Evolutionary conservation across 1,140 invertebrate genomes (phyloP), one percentile per base, ranked within the genome.

Genomic region (Polypedilum vanderplanki): DNA sequence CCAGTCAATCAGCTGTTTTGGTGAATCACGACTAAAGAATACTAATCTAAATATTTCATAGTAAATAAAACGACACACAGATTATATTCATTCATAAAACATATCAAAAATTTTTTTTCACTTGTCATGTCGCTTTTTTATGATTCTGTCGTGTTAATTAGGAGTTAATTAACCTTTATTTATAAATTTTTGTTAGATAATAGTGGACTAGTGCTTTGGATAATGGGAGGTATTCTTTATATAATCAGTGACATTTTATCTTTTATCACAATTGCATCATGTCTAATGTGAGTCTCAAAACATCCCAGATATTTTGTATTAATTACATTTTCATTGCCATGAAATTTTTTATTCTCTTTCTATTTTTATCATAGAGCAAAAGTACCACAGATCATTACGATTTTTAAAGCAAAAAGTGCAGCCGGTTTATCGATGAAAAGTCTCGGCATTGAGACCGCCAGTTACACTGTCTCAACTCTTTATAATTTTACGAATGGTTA

Each of bases 401-500:
- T 90, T 75, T 75, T 86, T 15, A 83, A 83, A 76, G 79, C 86
- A 46, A 85, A 89, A 82, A 86, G 85, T 75, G 85, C 87, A 15
- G 83, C 83, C 77, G 88, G 88, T 76, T 85, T 88, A 22, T 88
- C 65, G 18, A 20, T 70, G 20, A 70, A 70, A 70, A 9, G 17
- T 18, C 65, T 70, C n/a, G 18, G 17, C 65, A 70, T 70, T 18
- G 65, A 70, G 10, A 70, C 20, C 4, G 18, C 76, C 79, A 90
- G 89, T 79, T 90, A 90, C 76, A 88, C 88, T 18, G 85, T 90
- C 75, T 89, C 87, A 84, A 85, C 88, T 74, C 87, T 86, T 76
- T 91, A 91, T 77, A 90, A 90, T 79, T 90, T 85, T 78, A 84
- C 83, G 8, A 89, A 88, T 81, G 84, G 84, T 33, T 90, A 91